Percentiles rank a stretch among this genome's conserved stretches.
Conservation (phyloP, 2,888 invertebrate species). For the Parnassius glacialis region DNA sequence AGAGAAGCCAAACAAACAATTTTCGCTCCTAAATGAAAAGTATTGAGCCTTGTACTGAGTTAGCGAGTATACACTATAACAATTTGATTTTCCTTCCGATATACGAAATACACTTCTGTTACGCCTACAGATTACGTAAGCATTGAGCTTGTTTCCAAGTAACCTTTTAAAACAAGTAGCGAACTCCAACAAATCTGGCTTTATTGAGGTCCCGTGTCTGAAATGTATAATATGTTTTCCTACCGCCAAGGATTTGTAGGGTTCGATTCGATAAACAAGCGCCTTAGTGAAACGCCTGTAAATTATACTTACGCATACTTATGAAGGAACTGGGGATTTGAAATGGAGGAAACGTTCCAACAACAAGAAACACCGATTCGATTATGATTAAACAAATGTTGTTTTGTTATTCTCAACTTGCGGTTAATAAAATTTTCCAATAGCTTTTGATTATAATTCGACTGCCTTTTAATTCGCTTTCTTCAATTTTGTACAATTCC, state of each 20-base stretch:
- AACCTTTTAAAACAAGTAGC: constrained; percentile 15
- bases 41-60: constrained; percentile 9
- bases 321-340: constrained; percentile 1
- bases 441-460: too few species aligned
- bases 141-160: constrained; percentile 15
- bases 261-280: constrained; percentile 4
- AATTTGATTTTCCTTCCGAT: constrained; percentile 25
- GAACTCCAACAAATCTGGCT: constrained; percentile 24
- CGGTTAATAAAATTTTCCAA: background rate
- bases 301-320: background rate
- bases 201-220: constrained; percentile 24
- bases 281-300: constrained; percentile 5
- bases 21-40: background rate
- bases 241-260: constrained; percentile 12
- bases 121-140: constrained; percentile 14
- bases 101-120: constrained; percentile 21
- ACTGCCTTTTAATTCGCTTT: too few species aligned
- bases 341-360: background rate
- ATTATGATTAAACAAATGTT: background rate
- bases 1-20: background rate
- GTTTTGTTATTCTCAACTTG: background rate
- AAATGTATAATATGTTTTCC: constrained; percentile 22
- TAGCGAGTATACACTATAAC: constrained; percentile 22
- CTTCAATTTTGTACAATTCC: too few species aligned
- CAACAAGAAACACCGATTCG: background rate